Evolutionary conservation across 2,888 invertebrate species (phyloP).

Genomic region (Spilarctia lutea): DNA sequence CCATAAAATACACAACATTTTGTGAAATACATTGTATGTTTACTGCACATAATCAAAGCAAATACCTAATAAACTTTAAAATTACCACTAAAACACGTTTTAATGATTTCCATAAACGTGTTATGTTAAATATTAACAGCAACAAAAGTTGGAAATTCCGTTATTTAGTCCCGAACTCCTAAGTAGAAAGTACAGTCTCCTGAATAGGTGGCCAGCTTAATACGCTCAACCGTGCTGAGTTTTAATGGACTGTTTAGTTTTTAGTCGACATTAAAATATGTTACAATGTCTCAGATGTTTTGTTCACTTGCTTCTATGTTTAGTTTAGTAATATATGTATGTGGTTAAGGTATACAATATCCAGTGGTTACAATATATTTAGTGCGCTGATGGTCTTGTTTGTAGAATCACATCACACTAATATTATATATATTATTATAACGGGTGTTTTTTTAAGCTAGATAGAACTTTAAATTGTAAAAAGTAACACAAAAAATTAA

Average conservation of each 20-base stretch:
- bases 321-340: not conserved
- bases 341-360: not conserved
- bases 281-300: slow-evolving; percentile 25
- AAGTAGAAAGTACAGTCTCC: slow-evolving; percentile 37
- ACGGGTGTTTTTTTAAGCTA: too few relatives aligned
- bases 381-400: too few relatives aligned
- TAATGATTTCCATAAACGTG: not conserved
- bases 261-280: slow-evolving; percentile 26
- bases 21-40: not conserved
- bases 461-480: too few relatives aligned
- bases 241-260: slow-evolving; percentile 32
- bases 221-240: slow-evolving; percentile 21
- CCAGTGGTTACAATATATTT: too few relatives aligned
- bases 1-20: not conserved
- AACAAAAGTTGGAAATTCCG: slow-evolving; percentile 29
- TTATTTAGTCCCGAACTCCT: slow-evolving; percentile 35
- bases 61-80: not conserved
- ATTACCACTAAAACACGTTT: not conserved
- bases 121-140: slow-evolving; percentile 7
- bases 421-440: too few relatives aligned
- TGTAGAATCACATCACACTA: too few relatives aligned
- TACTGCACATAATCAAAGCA: not conserved
- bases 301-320: slow-evolving; percentile 1
- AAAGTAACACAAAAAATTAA: too few relatives aligned
- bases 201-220: slow-evolving; percentile 29